phyloP scores from a whole-genome alignment of 2,797 vertebrate genomes.

The Poecilia velifera region DNA sequence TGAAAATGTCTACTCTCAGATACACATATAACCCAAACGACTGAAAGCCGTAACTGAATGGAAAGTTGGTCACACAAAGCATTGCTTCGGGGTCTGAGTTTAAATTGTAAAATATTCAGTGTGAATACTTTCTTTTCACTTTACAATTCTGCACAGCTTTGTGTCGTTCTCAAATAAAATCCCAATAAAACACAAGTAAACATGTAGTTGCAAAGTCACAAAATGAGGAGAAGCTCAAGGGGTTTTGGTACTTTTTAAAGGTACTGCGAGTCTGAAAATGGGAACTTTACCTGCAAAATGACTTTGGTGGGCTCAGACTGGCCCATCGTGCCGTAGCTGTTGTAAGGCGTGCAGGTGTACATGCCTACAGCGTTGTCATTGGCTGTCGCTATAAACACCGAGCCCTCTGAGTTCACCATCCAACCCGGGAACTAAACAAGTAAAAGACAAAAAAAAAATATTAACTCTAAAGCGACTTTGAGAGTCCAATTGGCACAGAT shows the following conservation, averaged over 20 bases:
- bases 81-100: neutral
- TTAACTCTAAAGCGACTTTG: neutral
- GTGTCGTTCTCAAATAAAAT: neutral
- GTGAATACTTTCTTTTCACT: neutral
- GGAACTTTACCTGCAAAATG: constrained; percentile 86
- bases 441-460: neutral
- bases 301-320: constrained; percentile 87
- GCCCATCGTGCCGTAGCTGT: constrained; percentile 92
- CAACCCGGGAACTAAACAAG: constrained; percentile 89
- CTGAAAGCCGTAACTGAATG: neutral
- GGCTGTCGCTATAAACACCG: constrained; percentile 86
- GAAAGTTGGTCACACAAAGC: neutral
- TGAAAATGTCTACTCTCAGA: neutral
- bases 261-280: neutral
- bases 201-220: neutral
- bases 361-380: constrained; percentile 92
- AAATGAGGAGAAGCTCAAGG: neutral
- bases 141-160: neutral
- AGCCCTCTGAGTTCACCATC: constrained; percentile 88
- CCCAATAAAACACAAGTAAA: neutral
- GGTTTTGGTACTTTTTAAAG: neutral
- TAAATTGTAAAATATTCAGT: neutral
- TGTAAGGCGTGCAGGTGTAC: constrained; percentile 93
- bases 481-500: neutral
- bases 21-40: neutral